Base-by-base conservation (phyloP, 2,888 invertebrate species). In the Erannis defoliaria region DNA sequence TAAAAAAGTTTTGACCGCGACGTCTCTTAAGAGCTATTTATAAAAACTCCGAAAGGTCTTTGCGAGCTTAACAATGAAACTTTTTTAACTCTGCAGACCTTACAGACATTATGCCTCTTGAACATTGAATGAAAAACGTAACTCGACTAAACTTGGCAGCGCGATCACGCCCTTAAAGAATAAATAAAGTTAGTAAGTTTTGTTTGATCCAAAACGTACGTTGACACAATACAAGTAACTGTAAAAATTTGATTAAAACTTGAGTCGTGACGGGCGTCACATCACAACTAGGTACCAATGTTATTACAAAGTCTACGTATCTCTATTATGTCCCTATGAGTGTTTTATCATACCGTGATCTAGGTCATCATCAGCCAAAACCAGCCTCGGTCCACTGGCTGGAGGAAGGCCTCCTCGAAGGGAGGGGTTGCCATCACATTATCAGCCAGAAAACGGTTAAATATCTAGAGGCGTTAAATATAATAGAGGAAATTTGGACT, bases 91-190 rank as follows among this genome's bases (percentile, higher is more conserved):
- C 46, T 14, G 35, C 55, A 56, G 56, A 62, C 53, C 45, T 45
- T 48, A 51, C 55, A 56, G 56, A 62, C 53, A 50, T 45, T 48
- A 51, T 46, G 46, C 59, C 48, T 48, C 21, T 59, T 19, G 46
- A 37, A 42, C 43, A 55, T 45, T 53, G 51, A 62, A 62, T 56
- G 51, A 62, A 62, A 51, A 62, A 62, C 46, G 46, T 56, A 55
- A 56, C 51, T 62, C 29, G 19, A 8, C 51, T n/a, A 40, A 62
- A 60, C 50, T 62, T 62, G 38, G 54, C 45, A 56, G 40, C 60
- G 19, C 53, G 49, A 57, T 46, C 56, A 59, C 46, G 45, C 55
- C 38, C 37, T 18, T 14, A 53, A 49, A 64, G 49, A 63, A 54
- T 59, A 59, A 59, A 59, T 31, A 46, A 33, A 46, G 46, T 46